A percentile compares a stretch with the other conserved stretches of the same genome.
These are phyloP conservation scores for Ophion slaviceki DNA, from an alignment of 2,888 invertebrate species.

Conservation along the genomic window DNA sequence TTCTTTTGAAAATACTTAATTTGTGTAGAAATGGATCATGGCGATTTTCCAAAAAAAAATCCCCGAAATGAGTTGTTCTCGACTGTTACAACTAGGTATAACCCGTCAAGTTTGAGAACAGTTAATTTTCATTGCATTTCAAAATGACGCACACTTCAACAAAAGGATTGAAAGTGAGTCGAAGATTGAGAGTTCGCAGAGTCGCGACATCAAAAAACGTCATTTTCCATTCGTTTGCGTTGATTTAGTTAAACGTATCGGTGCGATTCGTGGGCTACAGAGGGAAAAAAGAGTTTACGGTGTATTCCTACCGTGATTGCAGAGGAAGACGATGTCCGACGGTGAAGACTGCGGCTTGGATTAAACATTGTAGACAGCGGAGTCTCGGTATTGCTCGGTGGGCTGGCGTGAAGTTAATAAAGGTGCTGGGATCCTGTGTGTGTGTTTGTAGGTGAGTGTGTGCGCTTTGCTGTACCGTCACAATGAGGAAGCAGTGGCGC, in stretches of 20 bases:
- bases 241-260: constrained; percentile 3
- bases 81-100: no score
- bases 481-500: constrained; percentile 78
- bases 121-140: neutral
- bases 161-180: neutral
- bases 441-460: constrained; percentile 2
- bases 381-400: constrained; percentile 54
- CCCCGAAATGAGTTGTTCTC: no score
- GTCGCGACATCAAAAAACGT: neutral
- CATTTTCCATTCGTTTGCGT: neutral
- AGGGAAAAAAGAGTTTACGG: neutral
- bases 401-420: constrained; percentile 67
- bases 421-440: constrained; percentile 56
- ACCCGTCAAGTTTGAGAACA: neutral
- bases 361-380: constrained; percentile 42
- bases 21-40: no score
- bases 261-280: neutral
- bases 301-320: constrained; percentile 18
- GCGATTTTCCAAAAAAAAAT: no score
- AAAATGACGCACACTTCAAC: neutral
- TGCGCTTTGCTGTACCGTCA: constrained; percentile 48
- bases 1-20: no score
- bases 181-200: neutral
- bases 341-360: constrained; percentile 41
- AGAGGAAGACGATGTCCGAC: constrained; percentile 41